Evolutionary conservation across 2,797 vertebrate species (phyloP).

Genomic region (Gambusia yucatana): DNA sequence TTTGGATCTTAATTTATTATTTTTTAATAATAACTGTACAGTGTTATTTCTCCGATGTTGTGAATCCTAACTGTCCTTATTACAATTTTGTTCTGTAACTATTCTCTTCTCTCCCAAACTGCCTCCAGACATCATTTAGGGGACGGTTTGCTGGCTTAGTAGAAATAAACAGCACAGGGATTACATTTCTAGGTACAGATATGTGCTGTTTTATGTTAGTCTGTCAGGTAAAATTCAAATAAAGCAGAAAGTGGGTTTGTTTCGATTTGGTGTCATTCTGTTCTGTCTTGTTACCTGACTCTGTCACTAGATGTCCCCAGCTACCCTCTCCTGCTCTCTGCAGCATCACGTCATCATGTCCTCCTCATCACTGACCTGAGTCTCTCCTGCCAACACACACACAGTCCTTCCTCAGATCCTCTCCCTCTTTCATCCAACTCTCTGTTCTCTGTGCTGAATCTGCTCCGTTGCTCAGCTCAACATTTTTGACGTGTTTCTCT

Average conservation of each 20-base stretch:
- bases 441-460: background rate
- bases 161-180: background rate
- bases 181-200: background rate
- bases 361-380: background rate
- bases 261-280: background rate
- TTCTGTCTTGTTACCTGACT: background rate
- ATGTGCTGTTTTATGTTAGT: background rate
- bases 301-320: conserved; percentile 10
- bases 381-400: background rate
- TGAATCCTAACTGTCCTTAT: background rate
- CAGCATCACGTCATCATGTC: background rate
- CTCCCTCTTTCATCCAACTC: background rate
- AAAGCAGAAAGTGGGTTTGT: background rate
- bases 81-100: background rate
- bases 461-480: background rate
- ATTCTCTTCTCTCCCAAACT: background rate
- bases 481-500: background rate
- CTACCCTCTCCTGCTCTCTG: background rate
- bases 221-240: background rate
- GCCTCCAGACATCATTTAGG: background rate
- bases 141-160: background rate
- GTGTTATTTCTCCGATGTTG: background rate
- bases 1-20: background rate
- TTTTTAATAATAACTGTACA: background rate
- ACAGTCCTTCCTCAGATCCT: background rate